A percentile compares a stretch with the other conserved stretches of the same genome.
phyloP scores from a whole-genome alignment of 2,113 vertebrate species.

The Trinectes maculatus region DNA sequence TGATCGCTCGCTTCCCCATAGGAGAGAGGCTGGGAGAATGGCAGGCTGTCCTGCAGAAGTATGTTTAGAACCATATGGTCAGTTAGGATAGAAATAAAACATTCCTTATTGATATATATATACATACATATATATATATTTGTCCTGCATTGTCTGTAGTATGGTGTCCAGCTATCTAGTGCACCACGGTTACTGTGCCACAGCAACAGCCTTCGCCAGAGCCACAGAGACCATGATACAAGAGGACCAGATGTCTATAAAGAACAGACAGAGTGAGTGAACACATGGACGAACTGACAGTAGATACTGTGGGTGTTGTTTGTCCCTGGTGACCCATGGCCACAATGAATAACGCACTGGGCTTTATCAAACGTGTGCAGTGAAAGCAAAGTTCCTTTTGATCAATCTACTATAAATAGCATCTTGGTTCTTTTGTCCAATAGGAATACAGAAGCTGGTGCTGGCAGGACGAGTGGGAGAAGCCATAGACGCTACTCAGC shows the following conservation, averaged over 20 bases:
- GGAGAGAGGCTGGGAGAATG: slow-evolving; percentile 96
- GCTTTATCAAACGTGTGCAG: slow-evolving; percentile 4
- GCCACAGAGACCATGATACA: slow-evolving; percentile 96
- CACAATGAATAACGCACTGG: background rate
- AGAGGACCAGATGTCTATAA: slow-evolving; percentile 98
- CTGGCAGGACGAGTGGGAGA: slow-evolving; percentile 96
- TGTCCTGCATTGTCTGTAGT: slow-evolving; percentile 71
- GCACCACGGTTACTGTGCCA: slow-evolving; percentile 97
- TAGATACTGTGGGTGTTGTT: background rate
- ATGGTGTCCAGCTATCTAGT: slow-evolving; percentile 99
- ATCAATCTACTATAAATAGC: slow-evolving; percentile 4
- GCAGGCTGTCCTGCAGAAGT: slow-evolving; percentile 98
- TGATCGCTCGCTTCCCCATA: slow-evolving; percentile 95
- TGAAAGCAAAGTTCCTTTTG: background rate
- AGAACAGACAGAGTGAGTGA: slow-evolving; percentile 97
- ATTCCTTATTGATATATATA: background rate
- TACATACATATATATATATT: background rate
- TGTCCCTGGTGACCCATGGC: background rate
- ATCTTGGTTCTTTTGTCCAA: slow-evolving; percentile 43
- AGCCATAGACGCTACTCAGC: slow-evolving; percentile 95
- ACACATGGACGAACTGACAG: background rate
- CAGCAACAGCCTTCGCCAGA: slow-evolving; percentile 95
- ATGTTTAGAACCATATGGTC: slow-evolving; percentile 60
- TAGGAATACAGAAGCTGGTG: slow-evolving; percentile 98
- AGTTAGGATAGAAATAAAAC: background rate